phyloP scores from a whole-genome alignment of 1,140 invertebrate species.

The Thalassaphorura encarpata region DNA sequence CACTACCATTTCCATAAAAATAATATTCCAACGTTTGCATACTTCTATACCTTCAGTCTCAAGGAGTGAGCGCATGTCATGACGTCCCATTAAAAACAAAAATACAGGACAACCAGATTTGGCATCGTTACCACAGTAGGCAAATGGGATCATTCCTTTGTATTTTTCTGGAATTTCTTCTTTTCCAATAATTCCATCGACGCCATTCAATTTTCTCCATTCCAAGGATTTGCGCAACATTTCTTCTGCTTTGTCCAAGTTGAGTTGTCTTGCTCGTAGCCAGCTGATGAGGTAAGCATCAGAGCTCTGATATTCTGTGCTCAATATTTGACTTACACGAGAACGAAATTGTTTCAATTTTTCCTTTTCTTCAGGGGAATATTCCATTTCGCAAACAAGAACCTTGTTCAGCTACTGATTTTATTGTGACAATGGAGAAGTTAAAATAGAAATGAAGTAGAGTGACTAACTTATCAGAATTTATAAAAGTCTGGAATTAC shows the following conservation, averaged over 20 bases:
- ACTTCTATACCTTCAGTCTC: not conserved
- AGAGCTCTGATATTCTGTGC: not conserved
- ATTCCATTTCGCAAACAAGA: not conserved
- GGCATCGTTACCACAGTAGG: not conserved
- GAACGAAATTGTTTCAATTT: not conserved
- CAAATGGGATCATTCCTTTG: not conserved
- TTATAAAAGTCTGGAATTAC: too few relatives aligned
- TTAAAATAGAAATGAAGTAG: not conserved
- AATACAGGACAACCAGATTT: not conserved
- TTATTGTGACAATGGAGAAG: too few relatives aligned
- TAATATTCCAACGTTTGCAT: not conserved
- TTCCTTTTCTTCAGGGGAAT: not conserved
- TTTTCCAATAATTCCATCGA: not conserved
- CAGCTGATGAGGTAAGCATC: conserved; percentile 6
- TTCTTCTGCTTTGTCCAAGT: conserved; percentile 5
- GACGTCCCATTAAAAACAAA: not conserved
- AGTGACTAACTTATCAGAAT: too few relatives aligned
- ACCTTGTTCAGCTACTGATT: not conserved
- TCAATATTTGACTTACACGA: not conserved
- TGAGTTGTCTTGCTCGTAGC: conserved; percentile 10
- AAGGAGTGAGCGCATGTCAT: not conserved
- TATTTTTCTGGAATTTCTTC: not conserved
- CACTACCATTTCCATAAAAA: not conserved
- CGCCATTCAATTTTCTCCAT: conserved; percentile 7
- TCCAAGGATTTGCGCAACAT: conserved; percentile 9